These are phyloP conservation scores for Tetheella fluctuosa DNA, from an alignment of 2,888 invertebrate species.

Conservation along the genomic window DNA sequence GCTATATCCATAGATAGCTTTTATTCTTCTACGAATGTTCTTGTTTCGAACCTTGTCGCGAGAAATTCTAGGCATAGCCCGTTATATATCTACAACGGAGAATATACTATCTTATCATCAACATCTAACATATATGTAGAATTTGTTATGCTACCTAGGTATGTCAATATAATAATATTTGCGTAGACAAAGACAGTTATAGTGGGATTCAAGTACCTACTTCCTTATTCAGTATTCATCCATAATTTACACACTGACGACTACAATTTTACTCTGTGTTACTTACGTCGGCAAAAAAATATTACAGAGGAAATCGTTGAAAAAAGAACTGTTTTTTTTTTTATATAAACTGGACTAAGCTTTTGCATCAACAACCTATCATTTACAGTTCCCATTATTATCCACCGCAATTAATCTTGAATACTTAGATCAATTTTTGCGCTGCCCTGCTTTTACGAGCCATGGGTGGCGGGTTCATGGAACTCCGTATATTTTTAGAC, in stretches of 20 bases:
- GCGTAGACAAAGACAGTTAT: neutral
- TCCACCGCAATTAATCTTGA: neutral
- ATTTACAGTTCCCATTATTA: neutral
- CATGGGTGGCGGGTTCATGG: neutral
- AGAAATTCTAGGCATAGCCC: no score
- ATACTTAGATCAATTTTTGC: neutral
- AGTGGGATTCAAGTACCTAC: neutral
- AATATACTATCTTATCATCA: no score
- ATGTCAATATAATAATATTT: neutral
- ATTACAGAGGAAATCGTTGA: no score
- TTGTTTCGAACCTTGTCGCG: no score
- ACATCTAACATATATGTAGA: no score
- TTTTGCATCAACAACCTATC: neutral
- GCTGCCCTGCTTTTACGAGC: neutral
- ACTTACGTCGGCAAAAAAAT: no score
- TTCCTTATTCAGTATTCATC: neutral
- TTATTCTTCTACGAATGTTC: no score
- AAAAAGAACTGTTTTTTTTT: neutral
- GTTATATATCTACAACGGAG: no score
- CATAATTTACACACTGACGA: neutral
- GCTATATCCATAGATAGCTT: no score
- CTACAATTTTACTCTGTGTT: neutral
- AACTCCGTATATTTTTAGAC: slow-evolving; percentile 5
- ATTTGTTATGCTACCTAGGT: no score
- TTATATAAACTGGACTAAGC: neutral